Percentiles rank a stretch among this genome's conserved stretches.
Conservation (phyloP, 2,888 invertebrate species). For the Synanthedon myopaeformis region DNA sequence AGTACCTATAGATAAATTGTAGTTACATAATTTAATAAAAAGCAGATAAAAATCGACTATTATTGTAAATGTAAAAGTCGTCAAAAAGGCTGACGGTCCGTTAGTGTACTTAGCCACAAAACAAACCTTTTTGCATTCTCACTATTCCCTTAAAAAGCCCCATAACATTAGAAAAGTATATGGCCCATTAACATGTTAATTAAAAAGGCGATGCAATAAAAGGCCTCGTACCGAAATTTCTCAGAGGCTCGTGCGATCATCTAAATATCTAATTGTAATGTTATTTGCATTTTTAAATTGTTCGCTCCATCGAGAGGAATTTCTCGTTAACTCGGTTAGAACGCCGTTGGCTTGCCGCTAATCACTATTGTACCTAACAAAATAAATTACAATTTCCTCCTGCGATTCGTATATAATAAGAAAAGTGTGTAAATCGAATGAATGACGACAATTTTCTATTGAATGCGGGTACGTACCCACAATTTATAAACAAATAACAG, state of each 20-base stretch:
- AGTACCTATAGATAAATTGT: too few relatives aligned
- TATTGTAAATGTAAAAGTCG: too few relatives aligned
- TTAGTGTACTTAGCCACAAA: too few relatives aligned
- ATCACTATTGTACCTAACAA: slow-evolving; percentile 9
- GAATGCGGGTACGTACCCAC: too few relatives aligned
- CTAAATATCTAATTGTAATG: slow-evolving; percentile 47
- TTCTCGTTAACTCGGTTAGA: slow-evolving; percentile 17
- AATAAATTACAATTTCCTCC: slow-evolving; percentile 17
- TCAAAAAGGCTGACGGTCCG: too few relatives aligned
- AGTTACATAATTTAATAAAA: too few relatives aligned
- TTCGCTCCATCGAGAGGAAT: slow-evolving; percentile 23
- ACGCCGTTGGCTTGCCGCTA: slow-evolving; percentile 5
- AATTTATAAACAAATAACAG: too few relatives aligned
- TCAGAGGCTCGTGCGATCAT: slow-evolving; percentile 25
- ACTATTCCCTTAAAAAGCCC: too few relatives aligned
- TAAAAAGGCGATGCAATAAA: slow-evolving; percentile 27
- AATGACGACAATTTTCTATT: too few relatives aligned
- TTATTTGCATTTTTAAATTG: slow-evolving; percentile 46
- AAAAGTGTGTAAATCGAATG: background rate
- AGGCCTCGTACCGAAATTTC: slow-evolving; percentile 30
- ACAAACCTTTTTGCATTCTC: too few relatives aligned
- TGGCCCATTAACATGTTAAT: slow-evolving; percentile 24
- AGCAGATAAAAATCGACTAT: too few relatives aligned
- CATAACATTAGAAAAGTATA: background rate
- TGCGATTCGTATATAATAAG: background rate